Evolutionary conservation across 2,888 invertebrate genomes (phyloP), one percentile per base, ranked within the genome.

Genomic region (Oscheius myriophilus): DNA sequence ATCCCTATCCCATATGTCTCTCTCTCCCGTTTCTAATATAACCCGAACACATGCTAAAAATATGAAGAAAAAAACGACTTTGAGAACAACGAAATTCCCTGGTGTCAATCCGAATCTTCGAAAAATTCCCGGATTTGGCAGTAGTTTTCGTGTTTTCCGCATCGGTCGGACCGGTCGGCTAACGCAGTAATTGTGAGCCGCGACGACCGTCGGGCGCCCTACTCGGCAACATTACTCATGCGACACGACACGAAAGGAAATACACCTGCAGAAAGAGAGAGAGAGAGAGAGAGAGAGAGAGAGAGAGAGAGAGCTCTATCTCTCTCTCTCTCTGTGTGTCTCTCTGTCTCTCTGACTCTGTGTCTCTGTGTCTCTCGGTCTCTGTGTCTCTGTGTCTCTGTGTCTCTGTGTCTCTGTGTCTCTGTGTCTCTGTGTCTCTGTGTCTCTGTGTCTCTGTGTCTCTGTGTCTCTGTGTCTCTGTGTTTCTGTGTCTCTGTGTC

Each of bases 131-230:
- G 43, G 43, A 58, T 58, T 58, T 61, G 49, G 49, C 49, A 39
- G 26, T 49, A 11, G 11, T 18, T 57, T 41, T 25, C 57, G 57
- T 46, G 49, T 61, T 46, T 61, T 61, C 49, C 49, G 49, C 12
- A 23, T 16, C 45, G 23, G 45, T 9, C 14, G 25, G 61, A 61
- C 61, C 61, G 61, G 61, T 61, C 61, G 61, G 61, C 61, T 61
- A 61, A 61, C 61, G 61, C 61, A 61, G 61, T 61, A 61, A 61
- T 61, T 61, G 61, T 61, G 61, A 61, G 61, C 61, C 39, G 45
- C 46, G 61, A 16, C 61, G 61, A 18, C 61, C 25, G 33, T 33
- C 33, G 33, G 33, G 33, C 33, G 18, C 46, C 58, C 55, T 41
- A 55, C 55, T 21, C 55, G 55, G 16, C 23, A 23, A 16, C 16